Conservation (phyloP, 1,140 invertebrate species). For the Euglossa dilemma region DNA sequence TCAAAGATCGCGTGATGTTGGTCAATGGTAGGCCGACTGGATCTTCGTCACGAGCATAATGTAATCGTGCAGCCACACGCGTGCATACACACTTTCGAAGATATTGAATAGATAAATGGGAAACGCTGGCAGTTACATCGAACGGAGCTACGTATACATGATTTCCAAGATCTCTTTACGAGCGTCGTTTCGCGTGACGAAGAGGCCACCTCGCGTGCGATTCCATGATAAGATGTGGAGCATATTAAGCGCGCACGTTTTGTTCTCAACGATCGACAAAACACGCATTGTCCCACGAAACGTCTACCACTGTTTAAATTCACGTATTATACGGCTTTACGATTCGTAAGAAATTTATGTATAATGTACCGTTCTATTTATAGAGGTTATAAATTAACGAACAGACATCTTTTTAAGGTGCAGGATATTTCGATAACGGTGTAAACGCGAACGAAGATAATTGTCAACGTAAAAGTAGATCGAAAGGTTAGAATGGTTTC, state of each 20-base stretch:
- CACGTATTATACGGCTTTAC: not conserved
- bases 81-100: not conserved
- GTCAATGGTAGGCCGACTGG: not conserved
- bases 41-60: not conserved
- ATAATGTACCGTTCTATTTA: not conserved
- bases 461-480: not conserved
- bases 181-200: conserved; percentile 43
- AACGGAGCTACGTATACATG: not conserved
- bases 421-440: not conserved
- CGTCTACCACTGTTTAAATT: not conserved
- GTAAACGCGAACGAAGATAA: not conserved
- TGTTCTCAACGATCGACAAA: not conserved
- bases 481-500: too few relatives aligned
- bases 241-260: conserved; percentile 26
- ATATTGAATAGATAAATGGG: conserved; percentile 36
- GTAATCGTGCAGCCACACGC: not conserved
- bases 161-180: conserved; percentile 44
- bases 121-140: not conserved
- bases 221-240: not conserved
- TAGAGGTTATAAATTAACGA: not conserved
- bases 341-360: not conserved
- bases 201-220: conserved; percentile 26
- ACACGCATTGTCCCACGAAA: not conserved
- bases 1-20: conserved; percentile 9
- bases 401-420: not conserved